Evolutionary conservation across 2,113 vertebrate species (phyloP).

Genomic region (Proterorhinus semilunaris): DNA sequence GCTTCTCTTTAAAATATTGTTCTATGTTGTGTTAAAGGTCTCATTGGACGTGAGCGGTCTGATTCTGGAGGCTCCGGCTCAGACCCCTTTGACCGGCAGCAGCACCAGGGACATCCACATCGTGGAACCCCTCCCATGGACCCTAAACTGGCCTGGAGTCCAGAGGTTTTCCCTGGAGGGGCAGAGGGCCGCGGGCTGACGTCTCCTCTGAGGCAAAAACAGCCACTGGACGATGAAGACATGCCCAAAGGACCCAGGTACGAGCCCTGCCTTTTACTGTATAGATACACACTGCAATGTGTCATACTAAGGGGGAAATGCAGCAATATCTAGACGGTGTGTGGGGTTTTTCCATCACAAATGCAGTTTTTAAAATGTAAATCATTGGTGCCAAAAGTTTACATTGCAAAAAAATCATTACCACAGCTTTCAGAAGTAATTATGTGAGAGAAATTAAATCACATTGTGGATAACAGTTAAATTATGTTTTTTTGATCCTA

Average conservation of each 20-base stretch:
- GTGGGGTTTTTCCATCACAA: not conserved
- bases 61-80: conserved; percentile 90
- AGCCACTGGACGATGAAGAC: conserved; percentile 80
- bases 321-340: not conserved
- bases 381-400: too few species aligned
- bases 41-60: conserved; percentile 88
- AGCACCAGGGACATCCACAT: conserved; percentile 76
- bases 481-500: conserved; percentile 42
- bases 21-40: conserved; percentile 66
- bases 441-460: too few species aligned
- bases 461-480: too few species aligned
- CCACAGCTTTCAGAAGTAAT: too few species aligned
- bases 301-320: too few species aligned
- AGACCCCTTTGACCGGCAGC: conserved; percentile 87
- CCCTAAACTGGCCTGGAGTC: conserved; percentile 86
- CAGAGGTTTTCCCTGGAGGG: conserved; percentile 82
- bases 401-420: too few species aligned
- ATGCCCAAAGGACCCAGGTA: conserved; percentile 82
- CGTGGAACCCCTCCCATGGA: conserved; percentile 90
- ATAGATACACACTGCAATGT: not conserved
- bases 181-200: conserved; percentile 75
- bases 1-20: not conserved
- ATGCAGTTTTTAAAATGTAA: too few species aligned
- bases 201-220: conserved; percentile 82
- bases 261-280: conserved; percentile 7